Conservation (phyloP, 2,888 invertebrate genomes). For the Horisme vitalbata region DNA sequence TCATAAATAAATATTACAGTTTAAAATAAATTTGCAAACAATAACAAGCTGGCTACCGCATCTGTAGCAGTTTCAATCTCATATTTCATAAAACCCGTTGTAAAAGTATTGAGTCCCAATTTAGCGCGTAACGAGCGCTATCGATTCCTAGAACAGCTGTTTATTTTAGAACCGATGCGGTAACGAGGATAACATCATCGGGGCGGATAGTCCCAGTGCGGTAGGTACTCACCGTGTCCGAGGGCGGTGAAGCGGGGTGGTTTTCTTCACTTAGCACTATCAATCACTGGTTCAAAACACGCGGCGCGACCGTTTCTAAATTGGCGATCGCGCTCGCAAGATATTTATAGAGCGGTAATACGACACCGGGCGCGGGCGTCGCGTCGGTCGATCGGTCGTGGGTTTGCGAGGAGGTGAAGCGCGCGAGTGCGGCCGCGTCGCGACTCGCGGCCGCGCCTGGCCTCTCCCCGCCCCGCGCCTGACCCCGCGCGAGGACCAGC, state of each 20-base stretch:
- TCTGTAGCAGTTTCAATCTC: conserved; percentile 42
- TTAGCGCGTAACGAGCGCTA: conserved; percentile 69
- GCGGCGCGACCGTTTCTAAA: conserved; percentile 78
- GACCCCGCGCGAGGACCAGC: conserved; percentile 26
- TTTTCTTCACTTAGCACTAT: conserved; percentile 79
- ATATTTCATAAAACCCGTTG: conserved; percentile 52
- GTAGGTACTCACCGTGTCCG: conserved; percentile 71
- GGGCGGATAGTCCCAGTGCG: conserved; percentile 35
- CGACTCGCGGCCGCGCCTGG: conserved; percentile 21
- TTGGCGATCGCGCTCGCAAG: conserved; percentile 79
- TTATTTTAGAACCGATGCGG: conserved; percentile 73
- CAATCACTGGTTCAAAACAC: conserved; percentile 82
- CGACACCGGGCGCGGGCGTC: conserved; percentile 77
- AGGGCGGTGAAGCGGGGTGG: conserved; percentile 53
- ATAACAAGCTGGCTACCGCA: conserved; percentile 10
- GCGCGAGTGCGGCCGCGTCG: conserved; percentile 62
- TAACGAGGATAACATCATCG: conserved; percentile 50
- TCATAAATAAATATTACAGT: conserved; percentile 7
- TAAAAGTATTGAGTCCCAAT: conserved; percentile 60
- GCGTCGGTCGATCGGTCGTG: conserved; percentile 73
- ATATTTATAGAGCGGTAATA: conserved; percentile 81
- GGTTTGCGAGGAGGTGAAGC: conserved; percentile 58
- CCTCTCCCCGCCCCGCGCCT: conserved; percentile 29
- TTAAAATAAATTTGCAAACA: conserved; percentile 15
- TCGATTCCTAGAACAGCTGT: conserved; percentile 75